These are phyloP conservation scores for Camponotus vicinus DNA, from an alignment of 1,140 invertebrate species.

Conservation along the genomic window DNA sequence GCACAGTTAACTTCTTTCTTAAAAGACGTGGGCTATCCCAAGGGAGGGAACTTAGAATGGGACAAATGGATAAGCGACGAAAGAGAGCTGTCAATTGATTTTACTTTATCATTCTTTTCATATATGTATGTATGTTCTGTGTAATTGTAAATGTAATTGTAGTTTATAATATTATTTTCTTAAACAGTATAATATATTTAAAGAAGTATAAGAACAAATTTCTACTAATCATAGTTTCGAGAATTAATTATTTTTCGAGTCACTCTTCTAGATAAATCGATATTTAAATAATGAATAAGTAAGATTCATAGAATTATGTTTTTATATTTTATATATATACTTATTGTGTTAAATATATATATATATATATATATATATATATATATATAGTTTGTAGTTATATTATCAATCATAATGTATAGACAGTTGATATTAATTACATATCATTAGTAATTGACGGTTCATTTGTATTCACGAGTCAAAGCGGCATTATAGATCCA, in stretches of 20 bases:
- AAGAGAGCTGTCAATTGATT: slow-evolving; percentile 47
- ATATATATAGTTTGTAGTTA: background rate
- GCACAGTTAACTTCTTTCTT: slow-evolving; percentile 59
- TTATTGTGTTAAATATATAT: too few species aligned
- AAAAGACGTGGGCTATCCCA: slow-evolving; percentile 54
- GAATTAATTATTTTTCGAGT: background rate
- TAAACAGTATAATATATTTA: background rate
- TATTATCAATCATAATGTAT: background rate
- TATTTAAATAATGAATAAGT: background rate
- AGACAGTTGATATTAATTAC: slow-evolving; percentile 24
- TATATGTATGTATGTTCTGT: background rate
- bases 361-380: background rate
- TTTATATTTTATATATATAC: background rate
- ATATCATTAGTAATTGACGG: slow-evolving; percentile 17
- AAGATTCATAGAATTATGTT: background rate
- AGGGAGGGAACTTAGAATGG: slow-evolving; percentile 50
- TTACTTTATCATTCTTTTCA: slow-evolving; percentile 20
- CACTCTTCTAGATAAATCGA: background rate
- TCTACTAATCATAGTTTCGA: background rate
- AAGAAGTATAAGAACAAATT: background rate
- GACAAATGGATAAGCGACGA: slow-evolving; percentile 49
- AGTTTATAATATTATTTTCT: background rate
- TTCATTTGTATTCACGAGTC: background rate
- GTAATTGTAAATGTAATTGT: background rate
- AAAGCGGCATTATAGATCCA: background rate